Evolutionary conservation across 2,888 invertebrate species (phyloP).

Genomic region (Thereva nobilitata): DNA sequence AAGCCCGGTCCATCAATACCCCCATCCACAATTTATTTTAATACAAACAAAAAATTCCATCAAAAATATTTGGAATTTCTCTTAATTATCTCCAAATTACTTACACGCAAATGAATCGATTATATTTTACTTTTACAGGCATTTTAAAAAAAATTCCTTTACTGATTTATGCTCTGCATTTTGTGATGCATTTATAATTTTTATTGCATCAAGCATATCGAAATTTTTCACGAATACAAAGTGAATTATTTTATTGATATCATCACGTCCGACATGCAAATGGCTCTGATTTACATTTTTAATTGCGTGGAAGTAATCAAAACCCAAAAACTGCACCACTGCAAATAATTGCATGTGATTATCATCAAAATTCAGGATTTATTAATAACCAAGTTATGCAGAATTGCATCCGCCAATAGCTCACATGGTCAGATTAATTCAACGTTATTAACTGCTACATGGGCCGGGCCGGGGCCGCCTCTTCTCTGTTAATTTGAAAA

Average conservation of each 20-base stretch:
- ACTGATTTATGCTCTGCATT: conserved; percentile 8
- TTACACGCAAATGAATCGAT: conserved; percentile 20
- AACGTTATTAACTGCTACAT: conserved; percentile 25
- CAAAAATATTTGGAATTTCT: neutral
- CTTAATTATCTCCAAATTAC: conserved; percentile 30
- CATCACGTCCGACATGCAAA: conserved; percentile 21
- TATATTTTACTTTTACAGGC: conserved; percentile 21
- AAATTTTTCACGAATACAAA: conserved; percentile 23
- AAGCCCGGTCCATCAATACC: too few relatives aligned
- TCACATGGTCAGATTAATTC: conserved; percentile 33
- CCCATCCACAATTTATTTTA: too few relatives aligned
- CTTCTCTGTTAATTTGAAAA: too few relatives aligned
- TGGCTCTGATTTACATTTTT: conserved; percentile 36
- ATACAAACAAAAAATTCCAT: too few relatives aligned
- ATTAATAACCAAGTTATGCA: conserved; percentile 31
- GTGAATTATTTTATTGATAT: conserved; percentile 25
- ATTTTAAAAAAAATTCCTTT: conserved; percentile 19
- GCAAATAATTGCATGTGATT: conserved; percentile 33
- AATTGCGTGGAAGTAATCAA: conserved; percentile 37
- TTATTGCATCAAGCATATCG: conserved; percentile 27
- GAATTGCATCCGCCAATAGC: conserved; percentile 22
- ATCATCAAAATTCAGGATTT: conserved; percentile 31
- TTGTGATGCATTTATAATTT: conserved; percentile 26
- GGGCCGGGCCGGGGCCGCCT: neutral
- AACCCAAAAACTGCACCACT: conserved; percentile 38